A percentile compares a stretch with the other conserved stretches of the same genome.
phyloP scores from a whole-genome alignment of 2,113 vertebrate species.

The Myotis yumanensis region DNA sequence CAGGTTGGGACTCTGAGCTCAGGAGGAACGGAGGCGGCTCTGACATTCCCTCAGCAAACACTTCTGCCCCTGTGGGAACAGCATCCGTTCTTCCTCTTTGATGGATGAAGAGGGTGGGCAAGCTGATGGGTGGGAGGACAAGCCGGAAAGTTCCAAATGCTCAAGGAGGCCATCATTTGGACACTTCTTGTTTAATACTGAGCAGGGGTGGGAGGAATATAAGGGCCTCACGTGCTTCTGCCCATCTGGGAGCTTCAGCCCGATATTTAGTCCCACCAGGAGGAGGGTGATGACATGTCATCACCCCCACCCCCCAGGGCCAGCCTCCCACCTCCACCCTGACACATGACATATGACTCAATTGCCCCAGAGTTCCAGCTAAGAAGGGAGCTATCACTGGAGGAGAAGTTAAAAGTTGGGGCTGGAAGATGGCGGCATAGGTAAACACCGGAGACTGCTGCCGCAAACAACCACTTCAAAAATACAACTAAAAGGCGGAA shows the following conservation, averaged over 20 bases:
- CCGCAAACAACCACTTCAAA: no score
- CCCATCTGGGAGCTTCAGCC: conserved; percentile 9
- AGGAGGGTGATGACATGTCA: neutral
- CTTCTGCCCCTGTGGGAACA: neutral
- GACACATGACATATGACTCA: conserved; percentile 61
- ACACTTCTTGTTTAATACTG: neutral
- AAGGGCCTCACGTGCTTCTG: neutral
- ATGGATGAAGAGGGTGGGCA: neutral
- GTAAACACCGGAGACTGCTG: no score
- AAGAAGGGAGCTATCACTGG: neutral
- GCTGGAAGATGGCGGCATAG: no score
- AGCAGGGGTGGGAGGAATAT: no score
- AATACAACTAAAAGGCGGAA: no score
- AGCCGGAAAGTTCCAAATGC: neutral
- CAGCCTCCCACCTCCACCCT: conserved; percentile 46
- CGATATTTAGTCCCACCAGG: conserved; percentile 52
- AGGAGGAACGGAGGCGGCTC: neutral
- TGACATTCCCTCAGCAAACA: neutral
- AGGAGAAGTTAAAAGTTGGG: neutral
- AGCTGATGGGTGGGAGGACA: neutral
- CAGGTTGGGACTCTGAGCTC: neutral
- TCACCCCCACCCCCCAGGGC: neutral
- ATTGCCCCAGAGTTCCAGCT: neutral
- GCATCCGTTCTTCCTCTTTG: neutral
- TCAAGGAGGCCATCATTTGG: neutral